These are phyloP conservation scores for Asbolus verrucosus DNA, from an alignment of 1,140 invertebrate genomes.

Conservation along the genomic window DNA sequence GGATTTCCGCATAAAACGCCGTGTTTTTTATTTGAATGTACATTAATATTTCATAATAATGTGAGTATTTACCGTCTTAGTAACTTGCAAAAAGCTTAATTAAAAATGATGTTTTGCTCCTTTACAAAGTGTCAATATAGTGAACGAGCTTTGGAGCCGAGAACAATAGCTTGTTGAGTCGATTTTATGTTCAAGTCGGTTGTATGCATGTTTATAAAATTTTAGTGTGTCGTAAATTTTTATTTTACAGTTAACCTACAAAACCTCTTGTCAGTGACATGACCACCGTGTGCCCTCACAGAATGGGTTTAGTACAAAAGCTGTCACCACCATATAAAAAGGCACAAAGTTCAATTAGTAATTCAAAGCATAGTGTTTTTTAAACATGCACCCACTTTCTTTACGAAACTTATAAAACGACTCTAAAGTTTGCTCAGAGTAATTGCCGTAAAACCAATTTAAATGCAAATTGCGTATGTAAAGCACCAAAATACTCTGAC, in stretches of 20 bases:
- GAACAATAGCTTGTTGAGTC: too few species aligned
- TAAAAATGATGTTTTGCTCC: too few species aligned
- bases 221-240: constrained; percentile 19
- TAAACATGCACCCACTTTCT: constrained; percentile 23
- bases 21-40: too few species aligned
- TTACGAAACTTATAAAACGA: constrained; percentile 7
- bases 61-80: too few species aligned
- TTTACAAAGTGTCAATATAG: too few species aligned
- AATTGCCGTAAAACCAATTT: constrained; percentile 27
- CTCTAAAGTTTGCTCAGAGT: background rate
- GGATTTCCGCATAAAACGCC: too few species aligned
- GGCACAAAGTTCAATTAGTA: constrained; percentile 15
- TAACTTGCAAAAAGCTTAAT: too few species aligned
- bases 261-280: background rate
- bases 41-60: too few species aligned
- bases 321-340: constrained; percentile 15
- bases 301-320: background rate
- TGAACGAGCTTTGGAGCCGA: too few species aligned
- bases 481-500: constrained; percentile 4
- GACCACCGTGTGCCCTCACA: background rate
- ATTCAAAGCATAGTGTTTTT: constrained; percentile 35
- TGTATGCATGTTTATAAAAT: constrained; percentile 19
- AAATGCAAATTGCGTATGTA: constrained; percentile 24
- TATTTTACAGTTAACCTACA: background rate
- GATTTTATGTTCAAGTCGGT: too few species aligned